Evolutionary conservation across 2,113 vertebrate genomes (phyloP), one percentile per base, ranked within the genome.

Genomic region (Brevimyrus niger): DNA sequence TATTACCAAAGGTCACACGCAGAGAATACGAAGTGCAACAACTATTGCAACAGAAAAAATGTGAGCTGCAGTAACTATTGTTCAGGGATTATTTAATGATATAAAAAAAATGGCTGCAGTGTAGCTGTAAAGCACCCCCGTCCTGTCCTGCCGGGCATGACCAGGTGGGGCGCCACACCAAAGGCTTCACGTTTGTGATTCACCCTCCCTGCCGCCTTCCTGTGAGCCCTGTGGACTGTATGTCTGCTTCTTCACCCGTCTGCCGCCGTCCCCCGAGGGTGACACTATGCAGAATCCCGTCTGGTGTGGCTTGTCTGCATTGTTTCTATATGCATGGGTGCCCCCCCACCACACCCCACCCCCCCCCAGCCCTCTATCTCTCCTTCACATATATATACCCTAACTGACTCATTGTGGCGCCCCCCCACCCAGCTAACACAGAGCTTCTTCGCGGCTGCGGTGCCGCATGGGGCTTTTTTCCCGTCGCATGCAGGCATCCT

Each of bases 341-440:
- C n/a, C n/a, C 27, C 31, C 65, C 65, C n/a, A n/a, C n/a, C n/a
- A n/a, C 8, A n/a, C 23, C 9, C 8, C 31, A 11, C n/a, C n/a
- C n/a, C 31, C 65, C 65, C n/a, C 10, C 10, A 73, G 31, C 31
- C 65, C 65, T 15, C 65, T 31, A 5, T 35, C 69, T 35, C 11
- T 38, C 69, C 15, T 35, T 76, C 27, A 38, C 27, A 76, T 6
- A 76, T 5, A 76, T 38, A 76, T 65, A 65, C n/a, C 1, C n/a
- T 65, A 27, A 27, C 2, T 65, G 61, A 11, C n/a, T 27, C 61
- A 27, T 23, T 61, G 7, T 6, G 15, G 17, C 0, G 5, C 80
- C 9, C 51, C 51, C 76, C 76, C 44, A 48, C 8, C n/a, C 31
- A 89, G 95, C 95, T 94, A 95, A 95, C 95, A 48, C 48, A 80